phyloP scores from a whole-genome alignment of 92 coral and sea anemone species.

The Muricea muricata region DNA sequence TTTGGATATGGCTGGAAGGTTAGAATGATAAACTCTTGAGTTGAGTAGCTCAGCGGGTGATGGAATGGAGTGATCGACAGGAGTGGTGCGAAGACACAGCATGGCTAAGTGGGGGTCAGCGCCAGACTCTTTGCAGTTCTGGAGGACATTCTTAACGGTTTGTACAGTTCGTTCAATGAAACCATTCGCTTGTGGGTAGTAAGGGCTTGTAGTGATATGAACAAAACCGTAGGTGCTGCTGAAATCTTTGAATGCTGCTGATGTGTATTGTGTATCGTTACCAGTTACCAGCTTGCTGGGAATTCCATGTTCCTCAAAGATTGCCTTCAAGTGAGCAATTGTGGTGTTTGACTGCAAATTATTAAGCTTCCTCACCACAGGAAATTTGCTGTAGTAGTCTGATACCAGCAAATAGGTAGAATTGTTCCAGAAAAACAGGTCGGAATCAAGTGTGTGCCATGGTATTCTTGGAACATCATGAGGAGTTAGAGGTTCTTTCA shows the following conservation, averaged over 20 bases:
- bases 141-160: conserved; percentile 49
- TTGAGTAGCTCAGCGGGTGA: conserved; percentile 70
- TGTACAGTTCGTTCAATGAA: conserved; percentile 60
- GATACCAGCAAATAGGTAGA: too few relatives aligned
- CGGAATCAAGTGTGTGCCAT: too few relatives aligned
- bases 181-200: conserved; percentile 66
- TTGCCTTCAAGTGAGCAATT: conserved; percentile 64
- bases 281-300: conserved; percentile 67
- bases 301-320: conserved; percentile 75
- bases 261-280: conserved; percentile 71
- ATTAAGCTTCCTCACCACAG: conserved; percentile 50
- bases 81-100: conserved; percentile 64
- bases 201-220: conserved; percentile 62
- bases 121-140: conserved; percentile 70
- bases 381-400: conserved; percentile 71
- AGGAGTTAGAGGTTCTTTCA: conserved; percentile 9
- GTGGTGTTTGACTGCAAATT: conserved; percentile 45
- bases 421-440: conserved; percentile 69
- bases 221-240: conserved; percentile 62
- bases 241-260: conserved; percentile 73
- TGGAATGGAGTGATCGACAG: conserved; percentile 50
- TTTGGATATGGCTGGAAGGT: conserved; percentile 12
- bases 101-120: conserved; percentile 70
- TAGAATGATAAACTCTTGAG: too few relatives aligned
- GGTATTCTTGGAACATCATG: too few relatives aligned